A percentile compares a stretch with the other conserved stretches of the same genome.
phyloP scores from a whole-genome alignment of 2,888 invertebrate species.

The Xylota sylvarum region DNA sequence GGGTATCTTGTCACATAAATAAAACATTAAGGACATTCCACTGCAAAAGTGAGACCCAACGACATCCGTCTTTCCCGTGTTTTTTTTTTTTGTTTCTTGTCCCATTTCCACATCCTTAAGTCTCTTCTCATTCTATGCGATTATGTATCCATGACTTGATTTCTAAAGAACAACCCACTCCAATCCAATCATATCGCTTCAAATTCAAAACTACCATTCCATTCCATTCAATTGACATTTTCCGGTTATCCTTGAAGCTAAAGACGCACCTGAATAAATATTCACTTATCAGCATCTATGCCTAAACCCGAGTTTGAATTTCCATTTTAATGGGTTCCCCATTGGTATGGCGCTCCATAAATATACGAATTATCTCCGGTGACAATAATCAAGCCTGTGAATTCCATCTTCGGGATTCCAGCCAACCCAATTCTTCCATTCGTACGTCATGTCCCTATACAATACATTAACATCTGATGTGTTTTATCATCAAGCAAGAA shows the following conservation, averaged over 20 bases:
- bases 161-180: too few relatives aligned
- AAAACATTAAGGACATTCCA: too few relatives aligned
- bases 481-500: slow-evolving; percentile 1
- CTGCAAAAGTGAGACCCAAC: too few relatives aligned
- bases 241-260: neutral
- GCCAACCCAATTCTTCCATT: neutral
- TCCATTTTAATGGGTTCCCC: neutral
- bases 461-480: slow-evolving; percentile 8
- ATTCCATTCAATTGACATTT: neutral
- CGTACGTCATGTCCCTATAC: neutral
- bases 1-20: too few relatives aligned
- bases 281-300: neutral
- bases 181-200: too few relatives aligned
- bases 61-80: too few relatives aligned
- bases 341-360: neutral
- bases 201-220: too few relatives aligned
- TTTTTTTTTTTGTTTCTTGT: too few relatives aligned
- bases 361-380: neutral
- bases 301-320: neutral
- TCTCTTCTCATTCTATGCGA: too few relatives aligned
- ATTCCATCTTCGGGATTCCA: neutral
- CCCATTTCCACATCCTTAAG: too few relatives aligned
- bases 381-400: neutral
- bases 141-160: too few relatives aligned
- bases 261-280: slow-evolving; percentile 4